Conservation (phyloP, 30 jellyfish, hydroid and myxozoan species). For the Pseudorhiza aurosa region DNA sequence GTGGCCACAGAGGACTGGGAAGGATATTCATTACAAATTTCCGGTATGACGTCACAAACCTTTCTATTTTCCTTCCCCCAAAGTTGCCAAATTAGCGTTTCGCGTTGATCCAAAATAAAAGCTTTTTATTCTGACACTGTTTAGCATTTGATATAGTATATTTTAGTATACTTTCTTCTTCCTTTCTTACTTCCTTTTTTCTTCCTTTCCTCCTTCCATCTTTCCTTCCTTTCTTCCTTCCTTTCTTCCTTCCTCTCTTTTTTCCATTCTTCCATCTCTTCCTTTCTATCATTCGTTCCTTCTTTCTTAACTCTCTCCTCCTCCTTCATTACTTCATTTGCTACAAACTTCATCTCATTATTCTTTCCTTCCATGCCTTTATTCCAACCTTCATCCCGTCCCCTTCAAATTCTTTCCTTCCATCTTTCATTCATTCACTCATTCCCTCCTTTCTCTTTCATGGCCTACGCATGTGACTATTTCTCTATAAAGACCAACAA, state of each 20-base stretch:
- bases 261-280: background rate
- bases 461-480: no score
- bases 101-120: no score
- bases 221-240: background rate
- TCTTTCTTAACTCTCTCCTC: background rate
- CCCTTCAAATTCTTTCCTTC: background rate
- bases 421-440: background rate
- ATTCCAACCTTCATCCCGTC: background rate
- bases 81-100: no score
- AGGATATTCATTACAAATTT: slow-evolving; percentile 85
- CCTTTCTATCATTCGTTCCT: background rate
- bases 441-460: background rate
- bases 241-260: background rate
- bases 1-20: slow-evolving; percentile 98
- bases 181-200: background rate
- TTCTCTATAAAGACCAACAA: no score
- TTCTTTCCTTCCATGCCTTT: background rate
- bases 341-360: background rate
- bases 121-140: no score
- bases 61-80: no score
- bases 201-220: background rate
- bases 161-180: background rate
- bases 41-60: slow-evolving; percentile 70
- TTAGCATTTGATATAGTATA: no score
- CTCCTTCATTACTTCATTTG: background rate